Evolutionary conservation across 2,888 invertebrate species (phyloP), one percentile per base, ranked within the genome.

Genomic region (Octodonta nipae): DNA sequence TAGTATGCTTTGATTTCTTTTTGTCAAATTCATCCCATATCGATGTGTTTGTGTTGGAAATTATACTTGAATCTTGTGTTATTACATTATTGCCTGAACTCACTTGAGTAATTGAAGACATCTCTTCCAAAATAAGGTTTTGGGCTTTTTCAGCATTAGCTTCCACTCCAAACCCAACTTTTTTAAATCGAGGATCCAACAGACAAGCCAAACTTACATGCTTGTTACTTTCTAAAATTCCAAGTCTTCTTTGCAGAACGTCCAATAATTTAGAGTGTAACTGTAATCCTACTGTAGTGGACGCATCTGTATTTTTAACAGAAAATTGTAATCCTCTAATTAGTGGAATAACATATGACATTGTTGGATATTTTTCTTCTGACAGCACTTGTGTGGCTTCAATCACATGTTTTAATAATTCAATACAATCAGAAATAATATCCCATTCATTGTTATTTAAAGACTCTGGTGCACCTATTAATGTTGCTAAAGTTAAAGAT

Each of bases 301-400:
- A 7, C n/a, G 29, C 16, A n/a, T 11, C 24, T 12, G 32, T 15
- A 32, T 33, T 32, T 24, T 17, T 13, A 11, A 40, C n/a, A 12
- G 31, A 6, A 25, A 10, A 22, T 24, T 47, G 47, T 10, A 47
- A 26, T 28, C 45, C 47, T 30, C 41, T 16, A 15, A 46, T 34
- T 13, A 50, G 32, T 4, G 48, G 45, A 13, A 46, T 40, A 13
- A 50, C 28, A 20, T 41, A 44, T 42, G 46, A 47, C 6, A 47
- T 32, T 5, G 49, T 50, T 3, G 37, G 28, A 25, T 37, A 40
- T 15, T 36, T 32, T 14, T 42, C 33, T 8, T 29, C 38, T 14
- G 42, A 42, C 16, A 38, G 16, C 14, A 35, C 20, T 7, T 15
- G 30, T 7, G 37, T 40, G 4, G 38, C n/a, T 7, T 35, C 27